Conservation (phyloP, 2,888 invertebrate species). For the Vannuccia rotundouncinata region DNA sequence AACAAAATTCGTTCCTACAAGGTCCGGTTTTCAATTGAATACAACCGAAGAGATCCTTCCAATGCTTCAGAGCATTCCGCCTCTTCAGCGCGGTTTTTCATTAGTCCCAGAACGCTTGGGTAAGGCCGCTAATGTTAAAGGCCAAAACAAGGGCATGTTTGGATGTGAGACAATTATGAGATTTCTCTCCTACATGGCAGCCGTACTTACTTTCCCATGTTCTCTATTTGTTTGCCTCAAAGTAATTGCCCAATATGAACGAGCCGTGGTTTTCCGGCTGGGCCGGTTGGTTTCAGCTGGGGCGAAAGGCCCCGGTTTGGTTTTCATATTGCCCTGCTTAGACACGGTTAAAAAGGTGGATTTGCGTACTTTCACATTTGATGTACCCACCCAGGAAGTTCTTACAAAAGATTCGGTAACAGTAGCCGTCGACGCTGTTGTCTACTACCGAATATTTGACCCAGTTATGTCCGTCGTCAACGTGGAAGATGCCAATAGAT, state of each 20-base stretch:
- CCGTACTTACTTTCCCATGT: constrained; percentile 45
- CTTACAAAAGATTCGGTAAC: constrained; percentile 54
- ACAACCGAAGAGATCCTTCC: no score
- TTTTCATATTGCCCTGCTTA: constrained; percentile 47
- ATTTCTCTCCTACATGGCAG: constrained; percentile 15
- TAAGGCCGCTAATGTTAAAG: neutral
- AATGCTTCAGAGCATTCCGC: no score
- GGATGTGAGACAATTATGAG: constrained; percentile 25
- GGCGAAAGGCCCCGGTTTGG: constrained; percentile 46
- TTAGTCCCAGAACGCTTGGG: constrained; percentile 36
- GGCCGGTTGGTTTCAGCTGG: constrained; percentile 43
- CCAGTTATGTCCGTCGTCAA: constrained; percentile 53
- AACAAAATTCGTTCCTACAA: no score
- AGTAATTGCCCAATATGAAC: constrained; percentile 48
- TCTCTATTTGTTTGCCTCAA: constrained; percentile 45
- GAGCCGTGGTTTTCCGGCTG: constrained; percentile 49
- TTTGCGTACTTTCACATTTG: constrained; percentile 45
- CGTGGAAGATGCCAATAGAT: constrained; percentile 52
- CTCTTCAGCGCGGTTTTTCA: constrained; percentile 35
- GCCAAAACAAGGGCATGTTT: constrained; percentile 27
- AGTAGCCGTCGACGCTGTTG: constrained; percentile 54
- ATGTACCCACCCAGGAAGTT: constrained; percentile 50
- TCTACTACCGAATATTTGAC: constrained; percentile 52
- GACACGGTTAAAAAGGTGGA: constrained; percentile 44
- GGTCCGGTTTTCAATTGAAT: no score